These are phyloP conservation scores for Pedionomus torquatus DNA, from an alignment of 2,113 vertebrate genomes.

Conservation along the genomic window DNA sequence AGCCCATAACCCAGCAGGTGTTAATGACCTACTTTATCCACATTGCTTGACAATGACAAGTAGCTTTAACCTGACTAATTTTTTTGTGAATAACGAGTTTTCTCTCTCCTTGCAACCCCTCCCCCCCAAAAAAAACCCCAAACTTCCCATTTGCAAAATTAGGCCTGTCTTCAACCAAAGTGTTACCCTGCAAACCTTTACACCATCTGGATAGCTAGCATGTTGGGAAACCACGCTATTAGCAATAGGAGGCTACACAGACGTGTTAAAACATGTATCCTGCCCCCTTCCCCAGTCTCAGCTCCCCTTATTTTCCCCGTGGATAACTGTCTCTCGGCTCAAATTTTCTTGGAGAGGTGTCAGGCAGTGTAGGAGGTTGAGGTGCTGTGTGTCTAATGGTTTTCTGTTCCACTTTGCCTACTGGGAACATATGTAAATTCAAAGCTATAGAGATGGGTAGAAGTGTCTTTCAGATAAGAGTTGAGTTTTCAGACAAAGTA, in stretches of 20 bases:
- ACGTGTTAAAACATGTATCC: neutral
- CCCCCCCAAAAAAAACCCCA: too few species aligned
- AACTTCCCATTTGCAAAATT: neutral
- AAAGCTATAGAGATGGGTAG: neutral
- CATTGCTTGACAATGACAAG: neutral
- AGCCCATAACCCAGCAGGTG: neutral
- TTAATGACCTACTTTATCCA: neutral
- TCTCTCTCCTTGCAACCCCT: neutral
- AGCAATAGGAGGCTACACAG: neutral
- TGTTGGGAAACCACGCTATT: neutral
- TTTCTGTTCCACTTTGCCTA: neutral
- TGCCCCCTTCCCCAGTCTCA: neutral
- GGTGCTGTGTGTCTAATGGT: neutral
- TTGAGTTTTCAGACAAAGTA: neutral
- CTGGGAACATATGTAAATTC: neutral
- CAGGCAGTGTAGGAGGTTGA: constrained; percentile 4
- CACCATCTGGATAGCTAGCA: neutral
- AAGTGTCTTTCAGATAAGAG: neutral
- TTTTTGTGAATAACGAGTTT: neutral
- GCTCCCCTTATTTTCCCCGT: neutral
- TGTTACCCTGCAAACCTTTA: neutral
- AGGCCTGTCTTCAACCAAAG: neutral
- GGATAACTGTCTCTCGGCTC: neutral
- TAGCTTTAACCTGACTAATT: neutral
- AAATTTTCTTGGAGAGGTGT: neutral